Evolutionary conservation across 2,797 vertebrate species (phyloP).

Genomic region (Halcyon smyrnensis): DNA sequence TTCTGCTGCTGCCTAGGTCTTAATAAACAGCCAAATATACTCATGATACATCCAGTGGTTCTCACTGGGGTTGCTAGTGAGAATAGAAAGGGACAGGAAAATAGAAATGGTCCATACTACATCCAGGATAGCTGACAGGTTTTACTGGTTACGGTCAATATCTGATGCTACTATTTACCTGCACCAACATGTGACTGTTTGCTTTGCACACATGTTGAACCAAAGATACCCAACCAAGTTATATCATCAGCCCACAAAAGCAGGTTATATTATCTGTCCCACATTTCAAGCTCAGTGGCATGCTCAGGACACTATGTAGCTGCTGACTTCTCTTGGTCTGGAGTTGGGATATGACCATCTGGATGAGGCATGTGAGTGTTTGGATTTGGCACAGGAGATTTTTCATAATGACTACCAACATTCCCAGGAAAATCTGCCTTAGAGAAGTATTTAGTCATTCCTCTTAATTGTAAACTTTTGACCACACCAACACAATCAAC

Average conservation of each 20-base stretch:
- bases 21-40: neutral
- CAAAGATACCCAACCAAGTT: neutral
- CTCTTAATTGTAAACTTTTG: too few relatives aligned
- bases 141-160: neutral
- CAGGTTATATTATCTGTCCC: neutral
- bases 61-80: neutral
- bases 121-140: neutral
- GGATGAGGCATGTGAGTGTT: neutral
- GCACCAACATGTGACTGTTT: neutral
- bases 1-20: neutral
- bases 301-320: neutral
- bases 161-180: neutral
- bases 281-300: neutral
- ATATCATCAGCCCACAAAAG: neutral
- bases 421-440: neutral
- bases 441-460: neutral
- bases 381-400: neutral
- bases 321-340: neutral
- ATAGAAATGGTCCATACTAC: neutral
- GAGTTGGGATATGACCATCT: neutral
- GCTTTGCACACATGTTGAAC: neutral
- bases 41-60: neutral
- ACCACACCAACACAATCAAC: neutral
- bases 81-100: neutral
- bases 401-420: neutral